Conservation (phyloP, 2,888 invertebrate genomes). For the Erebia aethiops region DNA sequence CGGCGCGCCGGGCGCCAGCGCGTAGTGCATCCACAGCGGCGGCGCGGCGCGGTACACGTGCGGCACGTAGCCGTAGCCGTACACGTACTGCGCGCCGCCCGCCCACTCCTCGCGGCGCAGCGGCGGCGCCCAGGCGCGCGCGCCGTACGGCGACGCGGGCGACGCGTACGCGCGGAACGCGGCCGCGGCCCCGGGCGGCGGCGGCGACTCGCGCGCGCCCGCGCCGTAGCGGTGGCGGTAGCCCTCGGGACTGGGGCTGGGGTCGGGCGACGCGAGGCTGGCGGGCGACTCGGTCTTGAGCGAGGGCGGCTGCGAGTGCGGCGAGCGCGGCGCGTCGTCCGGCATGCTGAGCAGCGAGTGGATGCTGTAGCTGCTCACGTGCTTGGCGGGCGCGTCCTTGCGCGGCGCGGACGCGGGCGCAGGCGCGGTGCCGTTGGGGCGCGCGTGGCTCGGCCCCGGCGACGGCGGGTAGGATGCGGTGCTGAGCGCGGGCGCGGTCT, state of each 20-base stretch:
- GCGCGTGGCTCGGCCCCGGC: constrained; percentile 56
- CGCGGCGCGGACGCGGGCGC: constrained; percentile 52
- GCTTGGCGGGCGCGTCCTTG: constrained; percentile 62
- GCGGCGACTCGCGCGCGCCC: constrained; percentile 65
- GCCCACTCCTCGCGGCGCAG: constrained; percentile 62
- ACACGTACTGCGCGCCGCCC: constrained; percentile 60
- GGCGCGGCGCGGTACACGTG: constrained; percentile 63
- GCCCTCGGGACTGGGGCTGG: constrained; percentile 71
- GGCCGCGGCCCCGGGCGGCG: constrained; percentile 52
- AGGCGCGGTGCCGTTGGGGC: constrained; percentile 48
- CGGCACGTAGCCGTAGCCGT: constrained; percentile 69
- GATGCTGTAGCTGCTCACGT: constrained; percentile 91
- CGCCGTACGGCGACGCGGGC: constrained; percentile 42
- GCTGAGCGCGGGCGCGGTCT: constrained; percentile 71
- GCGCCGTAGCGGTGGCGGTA: constrained; percentile 70
- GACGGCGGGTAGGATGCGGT: constrained; percentile 55
- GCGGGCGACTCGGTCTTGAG: constrained; percentile 70
- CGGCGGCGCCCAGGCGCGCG: constrained; percentile 52
- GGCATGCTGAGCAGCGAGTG: constrained; percentile 90
- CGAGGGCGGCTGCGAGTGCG: constrained; percentile 56
- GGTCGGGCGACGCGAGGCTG: constrained; percentile 70
- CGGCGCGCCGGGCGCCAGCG: constrained; percentile 66
- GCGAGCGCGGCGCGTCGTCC: constrained; percentile 67
- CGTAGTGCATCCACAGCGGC: constrained; percentile 78
- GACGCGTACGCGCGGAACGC: constrained; percentile 47